Evolutionary conservation across 1,140 invertebrate genomes (phyloP).

Genomic region (Scaptomyza montana): DNA sequence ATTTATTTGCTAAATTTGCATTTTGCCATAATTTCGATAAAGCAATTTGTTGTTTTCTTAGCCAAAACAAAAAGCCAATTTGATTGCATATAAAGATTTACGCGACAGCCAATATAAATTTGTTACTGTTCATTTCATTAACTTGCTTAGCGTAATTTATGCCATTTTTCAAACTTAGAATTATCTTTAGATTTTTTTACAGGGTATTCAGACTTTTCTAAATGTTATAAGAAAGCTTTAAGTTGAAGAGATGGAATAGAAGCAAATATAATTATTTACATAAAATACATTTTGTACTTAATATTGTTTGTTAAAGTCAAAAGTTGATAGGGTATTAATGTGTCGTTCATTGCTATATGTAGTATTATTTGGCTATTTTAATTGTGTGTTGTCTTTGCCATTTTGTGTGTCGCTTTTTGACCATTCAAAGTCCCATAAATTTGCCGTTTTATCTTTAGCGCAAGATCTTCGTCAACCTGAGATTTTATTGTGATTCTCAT

Average conservation of each 20-base stretch:
- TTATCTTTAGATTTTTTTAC: too few relatives aligned
- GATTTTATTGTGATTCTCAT: slow-evolving; percentile 73
- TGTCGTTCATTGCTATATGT: slow-evolving; percentile 14
- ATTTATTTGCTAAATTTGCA: slow-evolving; percentile 78
- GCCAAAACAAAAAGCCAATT: slow-evolving; percentile 25
- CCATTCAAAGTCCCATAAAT: slow-evolving; percentile 70
- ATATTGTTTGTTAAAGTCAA: too few relatives aligned
- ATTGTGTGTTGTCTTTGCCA: slow-evolving; percentile 79
- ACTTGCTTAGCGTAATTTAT: slow-evolving; percentile 21
- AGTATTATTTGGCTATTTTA: slow-evolving; percentile 49
- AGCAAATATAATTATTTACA: too few relatives aligned
- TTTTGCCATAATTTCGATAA: slow-evolving; percentile 75
- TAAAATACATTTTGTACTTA: too few relatives aligned
- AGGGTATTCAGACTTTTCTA: too few relatives aligned
- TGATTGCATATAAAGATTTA: slow-evolving; percentile 14
- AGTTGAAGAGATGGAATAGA: too few relatives aligned
- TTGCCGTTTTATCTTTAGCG: slow-evolving; percentile 60
- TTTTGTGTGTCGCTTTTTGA: slow-evolving; percentile 64
- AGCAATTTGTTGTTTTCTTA: slow-evolving; percentile 58
- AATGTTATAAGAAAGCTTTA: too few relatives aligned
- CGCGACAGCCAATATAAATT: slow-evolving; percentile 40
- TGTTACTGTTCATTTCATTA: slow-evolving; percentile 66
- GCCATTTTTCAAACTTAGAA: too few relatives aligned
- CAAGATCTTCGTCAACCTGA: slow-evolving; percentile 61
- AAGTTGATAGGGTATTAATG: slow-evolving; percentile 22